Base-by-base conservation (phyloP, 2,113 vertebrate species). In the Sinocyclocheilus maitianheensis region DNA sequence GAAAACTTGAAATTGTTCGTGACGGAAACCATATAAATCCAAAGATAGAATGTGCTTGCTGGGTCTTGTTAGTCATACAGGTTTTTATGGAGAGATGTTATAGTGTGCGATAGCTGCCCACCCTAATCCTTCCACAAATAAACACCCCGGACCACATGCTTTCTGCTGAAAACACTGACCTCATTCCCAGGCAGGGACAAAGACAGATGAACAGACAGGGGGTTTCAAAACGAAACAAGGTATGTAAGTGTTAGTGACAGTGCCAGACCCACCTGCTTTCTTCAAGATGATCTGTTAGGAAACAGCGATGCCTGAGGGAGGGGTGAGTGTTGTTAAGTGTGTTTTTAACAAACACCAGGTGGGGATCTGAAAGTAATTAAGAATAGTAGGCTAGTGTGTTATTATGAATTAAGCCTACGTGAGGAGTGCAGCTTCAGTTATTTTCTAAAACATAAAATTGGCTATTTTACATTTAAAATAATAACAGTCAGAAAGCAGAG, bases 301-400 rank as follows among this genome's bases (percentile, higher is more conserved):
- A 91, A 92, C 89, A 92, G 30, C 51, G 5, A 1, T 91, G 91
- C 91, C 62, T 74, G 86, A 77, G 89, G 91, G 87, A 81, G 84
- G 79, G 81, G 87, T 85, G 90, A 84, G 90, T 89, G 93, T 91
- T 92, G 93, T 91, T 92, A 94, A 92, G 83, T 92, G 87, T 62
- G 83, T 88, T 89, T 90, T 92, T 93, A 89, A 94, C 89, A 67
- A 88, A 89, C 87, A 12, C 83, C 87, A 91, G 87, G 87, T 87
- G 83, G 75, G 86, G 82, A 78, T 79, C 67, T 40, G 77, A 69
- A 88, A 86, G 74, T 65, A 60, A 90, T 87, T 88, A 86, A 51
- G 34, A 40, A 40, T 10, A 22, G 34, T 5, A 72, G 18, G 16
- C 67, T 71, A 34, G 26, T 18, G 8, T 69, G 40, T 9, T 48